These are phyloP conservation scores for Callyntrura sp. DNA, from an alignment of 2,888 invertebrate species.

Conservation along the genomic window DNA sequence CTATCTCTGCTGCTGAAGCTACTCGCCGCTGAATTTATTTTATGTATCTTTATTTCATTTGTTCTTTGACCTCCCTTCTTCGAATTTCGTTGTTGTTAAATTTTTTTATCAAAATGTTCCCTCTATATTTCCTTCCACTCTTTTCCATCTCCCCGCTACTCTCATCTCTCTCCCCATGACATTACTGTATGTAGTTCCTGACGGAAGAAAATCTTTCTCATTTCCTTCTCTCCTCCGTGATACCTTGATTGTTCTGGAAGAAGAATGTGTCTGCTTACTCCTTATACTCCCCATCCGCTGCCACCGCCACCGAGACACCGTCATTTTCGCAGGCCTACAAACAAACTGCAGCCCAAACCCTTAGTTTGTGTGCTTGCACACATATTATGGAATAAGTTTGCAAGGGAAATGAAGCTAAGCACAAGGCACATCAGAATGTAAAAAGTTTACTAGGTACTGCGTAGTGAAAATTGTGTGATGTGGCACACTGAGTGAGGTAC, in stretches of 20 bases:
- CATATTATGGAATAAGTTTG: constrained; percentile 39
- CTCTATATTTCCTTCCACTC: background rate
- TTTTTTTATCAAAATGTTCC: constrained; percentile 18
- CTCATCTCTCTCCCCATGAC: constrained; percentile 15
- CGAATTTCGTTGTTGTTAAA: constrained; percentile 32
- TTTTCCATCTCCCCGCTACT: background rate
- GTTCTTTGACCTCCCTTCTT: constrained; percentile 10
- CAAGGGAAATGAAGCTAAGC: constrained; percentile 36
- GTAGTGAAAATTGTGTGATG: no score
- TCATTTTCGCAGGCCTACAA: background rate
- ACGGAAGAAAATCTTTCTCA: constrained; percentile 37
- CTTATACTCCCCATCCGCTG: no score
- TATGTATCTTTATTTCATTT: constrained; percentile 1
- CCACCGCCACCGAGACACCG: background rate
- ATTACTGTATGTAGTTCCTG: constrained; percentile 20
- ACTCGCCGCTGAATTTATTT: background rate
- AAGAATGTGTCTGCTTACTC: constrained; percentile 51
- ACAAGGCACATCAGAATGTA: constrained; percentile 10
- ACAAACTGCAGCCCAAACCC: background rate
- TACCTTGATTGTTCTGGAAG: constrained; percentile 64
- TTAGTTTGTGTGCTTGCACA: constrained; percentile 1
- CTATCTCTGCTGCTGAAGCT: constrained; percentile 8
- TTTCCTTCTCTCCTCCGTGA: constrained; percentile 28
- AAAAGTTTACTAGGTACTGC: background rate
- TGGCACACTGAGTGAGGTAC: no score